Conservation (phyloP, 1,140 invertebrate species). For the Drosophila ficusphila region DNA sequence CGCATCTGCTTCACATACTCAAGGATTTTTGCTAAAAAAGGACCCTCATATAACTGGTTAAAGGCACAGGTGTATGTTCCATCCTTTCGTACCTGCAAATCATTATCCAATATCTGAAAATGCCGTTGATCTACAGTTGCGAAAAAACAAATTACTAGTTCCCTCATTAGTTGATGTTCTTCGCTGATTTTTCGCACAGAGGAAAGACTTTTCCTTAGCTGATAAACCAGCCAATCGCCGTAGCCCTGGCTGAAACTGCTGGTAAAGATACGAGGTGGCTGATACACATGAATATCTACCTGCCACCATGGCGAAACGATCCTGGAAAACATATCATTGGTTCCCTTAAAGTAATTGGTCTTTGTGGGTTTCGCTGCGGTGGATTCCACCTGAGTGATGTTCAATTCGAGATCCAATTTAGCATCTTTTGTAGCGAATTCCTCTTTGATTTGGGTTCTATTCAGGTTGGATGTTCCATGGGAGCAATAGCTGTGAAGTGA, state of each 20-base stretch:
- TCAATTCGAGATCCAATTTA: background rate
- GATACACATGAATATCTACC: constrained; percentile 4
- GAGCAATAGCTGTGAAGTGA: too few relatives aligned
- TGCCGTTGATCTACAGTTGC: background rate
- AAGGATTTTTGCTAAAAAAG: background rate
- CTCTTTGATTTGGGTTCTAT: background rate
- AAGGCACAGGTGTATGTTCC: background rate
- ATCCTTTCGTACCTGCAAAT: background rate
- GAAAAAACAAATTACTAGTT: constrained; percentile 37
- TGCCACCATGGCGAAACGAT: background rate
- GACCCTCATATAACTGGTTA: background rate
- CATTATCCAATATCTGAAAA: constrained; percentile 5
- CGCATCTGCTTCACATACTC: constrained; percentile 27
- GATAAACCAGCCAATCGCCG: background rate
- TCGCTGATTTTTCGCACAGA: background rate
- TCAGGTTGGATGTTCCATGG: too few relatives aligned
- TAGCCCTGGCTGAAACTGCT: background rate
- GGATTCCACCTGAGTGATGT: background rate
- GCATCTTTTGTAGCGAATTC: background rate
- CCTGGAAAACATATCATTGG: background rate
- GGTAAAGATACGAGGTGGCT: background rate
- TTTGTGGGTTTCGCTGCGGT: background rate
- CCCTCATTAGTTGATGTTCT: constrained; percentile 10
- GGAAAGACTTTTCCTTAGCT: background rate
- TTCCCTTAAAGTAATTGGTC: background rate